Evolutionary conservation across 1,140 invertebrate genomes (phyloP), one percentile per base, ranked within the genome.

Genomic region (Caenorhabditis inopinata): DNA sequence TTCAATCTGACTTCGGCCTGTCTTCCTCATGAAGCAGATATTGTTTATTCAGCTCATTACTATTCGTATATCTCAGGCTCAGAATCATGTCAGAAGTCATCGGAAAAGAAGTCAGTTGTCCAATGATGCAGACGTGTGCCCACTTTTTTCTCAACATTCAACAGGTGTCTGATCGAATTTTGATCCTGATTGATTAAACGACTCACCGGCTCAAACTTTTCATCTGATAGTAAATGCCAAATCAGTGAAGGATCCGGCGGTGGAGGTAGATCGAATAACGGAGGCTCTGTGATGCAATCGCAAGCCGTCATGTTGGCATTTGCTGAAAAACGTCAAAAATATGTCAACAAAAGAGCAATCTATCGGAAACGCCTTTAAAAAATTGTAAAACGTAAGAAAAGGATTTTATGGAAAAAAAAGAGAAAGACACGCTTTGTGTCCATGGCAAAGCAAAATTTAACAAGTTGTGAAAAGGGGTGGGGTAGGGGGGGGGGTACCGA

Each of bases 231-330:
- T 25, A 68, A 25, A 68, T 68, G 58, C 58, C 58, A 68, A 68
- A 68, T 68, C 58, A 68, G 18, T 38, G 58, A 68, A 68, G 58
- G 58, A 68, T 68, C 58, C 58, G 58, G 58, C 58, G 58, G 58
- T 38, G 58, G 58, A 3, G 58, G 58, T 68, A 68, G 58, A 68
- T 68, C 58, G 38, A 68, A 68, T 68, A 68, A 42, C 3, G 58
- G 58, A 68, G 58, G 58, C 27, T 68, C 58, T 68, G 58, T 68
- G 58, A 68, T 68, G 38, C 58, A 68, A 42, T 68, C 58, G 58
- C 58, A 68, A 68, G n/a, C 58, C 25, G 29, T 68, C 58, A 68
- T 68, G 58, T 35, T 68, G 32, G 25, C 58, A 68, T 68, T 68
- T 38, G 58, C 58, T 68, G 58, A 18, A 68, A 68, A 68, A 42